phyloP scores from a whole-genome alignment of 23 tunicate genomes.

The Ciona savignyi region DNA sequence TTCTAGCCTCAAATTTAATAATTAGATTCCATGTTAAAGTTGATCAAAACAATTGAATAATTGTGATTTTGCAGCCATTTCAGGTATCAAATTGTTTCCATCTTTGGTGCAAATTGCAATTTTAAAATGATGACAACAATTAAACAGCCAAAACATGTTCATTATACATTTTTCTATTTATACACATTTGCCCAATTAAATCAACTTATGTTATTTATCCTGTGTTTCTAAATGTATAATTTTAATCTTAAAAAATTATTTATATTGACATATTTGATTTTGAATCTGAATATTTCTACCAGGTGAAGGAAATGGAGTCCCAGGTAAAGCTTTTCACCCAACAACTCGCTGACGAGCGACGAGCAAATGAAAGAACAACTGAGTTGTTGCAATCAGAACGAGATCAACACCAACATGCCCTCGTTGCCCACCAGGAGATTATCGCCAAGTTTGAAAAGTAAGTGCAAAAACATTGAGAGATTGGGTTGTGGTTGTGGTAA shows the following conservation, averaged over 20 bases:
- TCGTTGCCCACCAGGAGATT: conserved; percentile 55
- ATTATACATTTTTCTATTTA: not conserved
- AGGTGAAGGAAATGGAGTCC: conserved; percentile 25
- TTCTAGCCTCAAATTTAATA: too few species aligned
- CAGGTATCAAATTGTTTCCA: too few species aligned
- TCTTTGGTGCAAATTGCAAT: too few species aligned
- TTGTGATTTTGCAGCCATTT: too few species aligned
- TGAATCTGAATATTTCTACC: too few species aligned
- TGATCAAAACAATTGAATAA: too few species aligned
- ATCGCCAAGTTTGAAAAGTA: conserved; percentile 44
- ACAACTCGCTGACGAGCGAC: conserved; percentile 30
- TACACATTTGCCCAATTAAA: not conserved
- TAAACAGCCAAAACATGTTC: too few species aligned
- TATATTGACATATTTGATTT: not conserved
- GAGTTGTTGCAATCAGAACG: conserved; percentile 47
- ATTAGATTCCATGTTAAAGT: too few species aligned
- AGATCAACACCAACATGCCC: conserved; percentile 45
- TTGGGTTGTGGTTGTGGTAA: too few species aligned
- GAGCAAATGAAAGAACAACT: conserved; percentile 36
- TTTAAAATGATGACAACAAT: too few species aligned
- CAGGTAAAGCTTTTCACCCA: conserved; percentile 5
- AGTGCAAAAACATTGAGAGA: too few species aligned
- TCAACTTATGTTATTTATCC: not conserved
- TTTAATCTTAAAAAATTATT: too few species aligned
- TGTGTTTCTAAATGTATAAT: not conserved